Evolutionary conservation across 2,113 vertebrate genomes (phyloP), one percentile per base, ranked within the genome.

Genomic region (Psilopsiagon aurifrons): DNA sequence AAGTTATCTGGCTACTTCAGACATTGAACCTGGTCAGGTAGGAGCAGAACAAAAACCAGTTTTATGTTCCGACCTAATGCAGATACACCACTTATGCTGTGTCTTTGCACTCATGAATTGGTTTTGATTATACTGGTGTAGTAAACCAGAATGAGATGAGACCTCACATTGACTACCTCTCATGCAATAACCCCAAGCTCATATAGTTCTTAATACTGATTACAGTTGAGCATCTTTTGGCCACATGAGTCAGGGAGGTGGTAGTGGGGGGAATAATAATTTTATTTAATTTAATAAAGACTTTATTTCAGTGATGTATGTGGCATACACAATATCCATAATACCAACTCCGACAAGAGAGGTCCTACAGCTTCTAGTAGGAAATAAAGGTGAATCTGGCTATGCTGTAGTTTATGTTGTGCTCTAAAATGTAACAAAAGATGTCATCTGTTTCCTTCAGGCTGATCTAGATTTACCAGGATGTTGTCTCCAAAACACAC

Each of bases 391-490:
- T 80, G 54, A 91, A 90, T 66, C 82, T 91, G 90, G 93, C 91
- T 95, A 85, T 94, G 91, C 87, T 96, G 33, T 92, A 93, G 83
- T 95, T 97, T 96, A 90, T 90, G 85, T 96, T 95, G 75, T 95
- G 94, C 92, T 96, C 95, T 90, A 96, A 97, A 94, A 74, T 41
- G 77, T 96, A 94, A 91, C 27, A 83, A 88, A 95, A 94, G 76
- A 35, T 76, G 88, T 80, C 70, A 95, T 95, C 87, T 74, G 85
- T 90, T 95, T 94, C 94, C 94, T 95, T 95, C 83, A 96, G 88
- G 82, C 80, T 94, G 95, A 95, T 95, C 92, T 8, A 16, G 90
- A 97, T 93, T 90, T 89, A 85, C 52, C n/a, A 77, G 88, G 67
- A 83, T 77, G 82, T 59, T 84, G 52, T 83, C 59, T 94, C 80